Evolutionary conservation across 2,797 vertebrate species (phyloP).

Genomic region (Thripadectes ignobilis): DNA sequence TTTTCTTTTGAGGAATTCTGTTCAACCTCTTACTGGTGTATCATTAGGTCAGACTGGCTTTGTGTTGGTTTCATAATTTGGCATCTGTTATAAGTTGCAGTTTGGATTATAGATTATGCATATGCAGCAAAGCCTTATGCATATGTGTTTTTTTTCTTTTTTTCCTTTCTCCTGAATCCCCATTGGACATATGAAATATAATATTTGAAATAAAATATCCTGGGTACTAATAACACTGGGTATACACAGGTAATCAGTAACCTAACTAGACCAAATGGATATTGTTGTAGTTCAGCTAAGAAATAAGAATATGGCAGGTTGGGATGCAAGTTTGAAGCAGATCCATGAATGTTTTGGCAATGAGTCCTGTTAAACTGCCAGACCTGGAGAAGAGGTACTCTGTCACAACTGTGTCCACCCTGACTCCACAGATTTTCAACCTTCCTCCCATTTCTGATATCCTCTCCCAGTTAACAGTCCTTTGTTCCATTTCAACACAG

Average conservation of each 20-base stretch:
- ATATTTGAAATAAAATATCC: neutral
- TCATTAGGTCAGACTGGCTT: neutral
- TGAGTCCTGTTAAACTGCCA: neutral
- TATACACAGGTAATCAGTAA: neutral
- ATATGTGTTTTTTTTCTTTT: neutral
- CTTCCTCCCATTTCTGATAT: slow-evolving; percentile 21
- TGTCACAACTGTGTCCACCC: slow-evolving; percentile 1
- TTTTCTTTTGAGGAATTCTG: neutral
- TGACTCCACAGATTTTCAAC: neutral
- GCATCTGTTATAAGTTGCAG: neutral
- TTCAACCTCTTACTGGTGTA: neutral
- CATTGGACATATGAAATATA: neutral
- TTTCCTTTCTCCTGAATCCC: neutral
- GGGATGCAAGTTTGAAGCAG: neutral
- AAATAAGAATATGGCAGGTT: neutral
- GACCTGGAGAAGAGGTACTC: neutral
- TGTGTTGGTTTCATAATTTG: neutral
- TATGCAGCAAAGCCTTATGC: neutral
- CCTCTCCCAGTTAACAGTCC: slow-evolving; percentile 27
- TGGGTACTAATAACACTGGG: neutral
- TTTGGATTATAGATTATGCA: neutral
- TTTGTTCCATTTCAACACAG: slow-evolving; percentile 64
- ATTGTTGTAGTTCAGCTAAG: neutral
- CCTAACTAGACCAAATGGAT: neutral
- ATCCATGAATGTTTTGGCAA: neutral